Evolutionary conservation across 2,113 vertebrate species (phyloP), one percentile per base, ranked within the genome.

Genomic region (Tetrao urogallus): DNA sequence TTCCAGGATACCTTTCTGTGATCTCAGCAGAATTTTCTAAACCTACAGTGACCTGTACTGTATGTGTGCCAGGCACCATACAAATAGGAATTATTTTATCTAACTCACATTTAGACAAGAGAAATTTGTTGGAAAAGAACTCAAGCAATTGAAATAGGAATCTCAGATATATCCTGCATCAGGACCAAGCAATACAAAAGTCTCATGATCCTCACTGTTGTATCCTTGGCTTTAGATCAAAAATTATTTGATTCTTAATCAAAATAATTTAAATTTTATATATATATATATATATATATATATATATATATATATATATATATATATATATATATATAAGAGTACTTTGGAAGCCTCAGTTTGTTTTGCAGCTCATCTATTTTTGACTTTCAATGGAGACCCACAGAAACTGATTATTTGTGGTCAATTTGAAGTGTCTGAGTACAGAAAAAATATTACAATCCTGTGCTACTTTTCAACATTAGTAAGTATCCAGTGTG

Each of bases 41-140:
- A 34, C 15, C 40, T 34, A 8, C 9, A 38, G 38, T 34, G 58
- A 93, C 34, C 40, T 57, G 20, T 42, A 71, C 8, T 52, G 4
- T 38, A 43, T 21, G 8, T 36, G 5, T n/a, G 20, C 13, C 13
- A 57, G 43, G 13, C 0, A 0, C 21, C 65, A 11, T 12, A 45
- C 3, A 36, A 48, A 72, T 69, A 60, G 20, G 42, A 67, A 6
- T 17, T 45, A 30, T 54, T 89, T 25, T 42, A 71, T 8, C 24
- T 76, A 34, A 47, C 21, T 66, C 19, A 58, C 20, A 27, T 36
- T 70, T 70, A 88, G 45, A 45, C 12, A 65, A 48, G 8, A 48
- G 4, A 60, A 88, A 34, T 32, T 10, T 78, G 11, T 61, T n/a
- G 36, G n/a, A 85, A 91, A 76, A 52, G 40, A 85, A 71, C 20